Percentiles rank a stretch among this genome's conserved stretches.
Conservation (phyloP, 64 coral and sea anemone genomes). For the Platygyra sinensis region DNA sequence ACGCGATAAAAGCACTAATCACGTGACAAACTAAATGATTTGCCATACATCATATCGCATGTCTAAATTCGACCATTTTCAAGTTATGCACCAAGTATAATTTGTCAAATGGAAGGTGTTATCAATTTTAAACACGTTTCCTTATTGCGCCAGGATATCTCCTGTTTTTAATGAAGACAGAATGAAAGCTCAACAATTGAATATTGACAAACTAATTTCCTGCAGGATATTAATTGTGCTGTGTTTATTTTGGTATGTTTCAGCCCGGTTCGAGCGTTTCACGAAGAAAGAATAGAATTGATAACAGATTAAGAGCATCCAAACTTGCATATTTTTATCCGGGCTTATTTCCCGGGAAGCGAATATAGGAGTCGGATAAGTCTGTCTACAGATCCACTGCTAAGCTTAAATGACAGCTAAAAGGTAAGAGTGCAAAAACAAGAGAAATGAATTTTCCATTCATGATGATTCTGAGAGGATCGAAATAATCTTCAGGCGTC, state of each 20-base stretch:
- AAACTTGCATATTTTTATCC: background rate
- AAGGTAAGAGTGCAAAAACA: background rate
- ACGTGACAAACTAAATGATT: background rate
- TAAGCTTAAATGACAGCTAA: background rate
- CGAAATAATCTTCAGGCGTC: too few relatives aligned
- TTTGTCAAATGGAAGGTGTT: background rate
- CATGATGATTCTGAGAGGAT: too few relatives aligned
- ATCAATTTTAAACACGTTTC: background rate
- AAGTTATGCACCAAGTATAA: background rate
- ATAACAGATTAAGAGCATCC: background rate
- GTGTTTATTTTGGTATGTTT: constrained; percentile 12
- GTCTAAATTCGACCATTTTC: background rate
- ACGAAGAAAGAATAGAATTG: background rate
- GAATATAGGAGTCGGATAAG: background rate
- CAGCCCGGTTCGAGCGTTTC: background rate
- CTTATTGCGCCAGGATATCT: background rate
- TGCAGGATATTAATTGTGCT: constrained; percentile 4
- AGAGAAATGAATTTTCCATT: too few relatives aligned
- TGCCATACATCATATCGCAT: background rate
- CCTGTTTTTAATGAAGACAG: background rate
- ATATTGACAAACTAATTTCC: constrained; percentile 37
- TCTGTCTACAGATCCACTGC: too few relatives aligned
- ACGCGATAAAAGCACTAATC: too few relatives aligned
- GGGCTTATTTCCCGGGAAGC: background rate
- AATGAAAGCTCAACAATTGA: background rate